These are phyloP conservation scores for Pungitius pungitius DNA, from an alignment of 2,113 vertebrate species.

Conservation along the genomic window DNA sequence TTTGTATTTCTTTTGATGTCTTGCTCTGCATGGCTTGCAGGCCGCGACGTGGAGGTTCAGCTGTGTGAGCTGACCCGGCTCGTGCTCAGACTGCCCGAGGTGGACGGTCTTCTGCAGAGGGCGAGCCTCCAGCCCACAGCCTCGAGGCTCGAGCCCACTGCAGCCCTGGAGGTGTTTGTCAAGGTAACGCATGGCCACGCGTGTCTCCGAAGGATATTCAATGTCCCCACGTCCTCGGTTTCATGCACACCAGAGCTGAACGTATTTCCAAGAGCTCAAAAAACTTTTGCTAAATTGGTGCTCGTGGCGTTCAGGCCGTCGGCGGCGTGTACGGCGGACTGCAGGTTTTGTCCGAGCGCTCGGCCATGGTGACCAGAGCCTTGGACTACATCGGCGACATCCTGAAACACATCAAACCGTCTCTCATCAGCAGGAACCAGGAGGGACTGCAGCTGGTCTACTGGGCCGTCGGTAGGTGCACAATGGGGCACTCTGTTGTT, in stretches of 20 bases:
- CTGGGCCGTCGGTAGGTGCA: conserved; percentile 84
- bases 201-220: not conserved
- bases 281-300: too few species aligned
- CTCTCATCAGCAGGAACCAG: conserved; percentile 86
- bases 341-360: conserved; percentile 88
- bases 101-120: conserved; percentile 85
- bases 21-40: conserved; percentile 67
- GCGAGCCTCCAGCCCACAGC: conserved; percentile 72
- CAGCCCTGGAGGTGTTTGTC: conserved; percentile 86
- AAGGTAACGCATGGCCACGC: conserved; percentile 81
- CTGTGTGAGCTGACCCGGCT: conserved; percentile 90
- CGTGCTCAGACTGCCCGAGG: conserved; percentile 89
- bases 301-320: conserved; percentile 85
- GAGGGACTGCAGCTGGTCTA: conserved; percentile 91
- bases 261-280: too few species aligned
- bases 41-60: conserved; percentile 84
- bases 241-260: too few species aligned
- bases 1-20: not conserved
- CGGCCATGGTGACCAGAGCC: conserved; percentile 87
- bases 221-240: not conserved
- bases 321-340: conserved; percentile 85
- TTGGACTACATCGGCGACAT: conserved; percentile 93
- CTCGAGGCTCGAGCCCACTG: conserved; percentile 81
- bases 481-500: not conserved
- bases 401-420: conserved; percentile 93